A percentile compares a stretch with the other conserved stretches of the same genome.
These are phyloP conservation scores for Peromyscus maniculatus DNA, from an alignment of 2,113 vertebrate genomes.

Conservation along the genomic window DNA sequence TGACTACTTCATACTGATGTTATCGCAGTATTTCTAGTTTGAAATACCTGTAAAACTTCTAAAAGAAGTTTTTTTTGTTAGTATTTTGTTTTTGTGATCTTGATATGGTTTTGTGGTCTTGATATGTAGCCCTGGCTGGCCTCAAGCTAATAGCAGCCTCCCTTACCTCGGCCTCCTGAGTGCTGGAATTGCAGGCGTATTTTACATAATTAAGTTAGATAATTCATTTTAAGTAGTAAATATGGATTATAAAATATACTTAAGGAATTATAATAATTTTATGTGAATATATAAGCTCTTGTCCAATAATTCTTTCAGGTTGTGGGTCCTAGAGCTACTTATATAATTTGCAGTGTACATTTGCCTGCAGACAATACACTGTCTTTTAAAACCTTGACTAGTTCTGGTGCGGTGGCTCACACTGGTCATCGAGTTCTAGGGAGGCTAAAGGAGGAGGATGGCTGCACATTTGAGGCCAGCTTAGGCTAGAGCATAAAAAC, in stretches of 20 bases:
- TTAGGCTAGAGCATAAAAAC: too few species aligned
- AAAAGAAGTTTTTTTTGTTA: background rate
- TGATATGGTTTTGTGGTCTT: background rate
- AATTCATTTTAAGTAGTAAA: background rate
- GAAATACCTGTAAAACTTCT: background rate
- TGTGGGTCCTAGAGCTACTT: background rate
- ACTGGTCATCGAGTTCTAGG: background rate
- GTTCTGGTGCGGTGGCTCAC: background rate
- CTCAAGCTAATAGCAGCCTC: background rate
- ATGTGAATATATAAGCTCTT: background rate
- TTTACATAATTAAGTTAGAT: background rate
- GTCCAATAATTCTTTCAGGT: slow-evolving; percentile 42
- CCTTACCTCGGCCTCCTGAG: background rate
- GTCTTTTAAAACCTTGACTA: background rate
- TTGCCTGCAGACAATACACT: background rate
- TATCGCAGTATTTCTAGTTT: slow-evolving; percentile 45
- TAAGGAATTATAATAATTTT: slow-evolving; percentile 57
- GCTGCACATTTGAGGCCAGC: background rate
- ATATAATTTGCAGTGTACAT: background rate
- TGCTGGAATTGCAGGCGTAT: background rate
- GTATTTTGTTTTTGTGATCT: background rate
- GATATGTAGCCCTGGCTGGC: background rate
- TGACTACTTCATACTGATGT: slow-evolving; percentile 50
- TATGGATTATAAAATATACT: slow-evolving; percentile 46
- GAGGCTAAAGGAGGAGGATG: background rate